These are phyloP conservation scores for Danio tinwini DNA, from an alignment of 2,797 vertebrate genomes.

Conservation along the genomic window DNA sequence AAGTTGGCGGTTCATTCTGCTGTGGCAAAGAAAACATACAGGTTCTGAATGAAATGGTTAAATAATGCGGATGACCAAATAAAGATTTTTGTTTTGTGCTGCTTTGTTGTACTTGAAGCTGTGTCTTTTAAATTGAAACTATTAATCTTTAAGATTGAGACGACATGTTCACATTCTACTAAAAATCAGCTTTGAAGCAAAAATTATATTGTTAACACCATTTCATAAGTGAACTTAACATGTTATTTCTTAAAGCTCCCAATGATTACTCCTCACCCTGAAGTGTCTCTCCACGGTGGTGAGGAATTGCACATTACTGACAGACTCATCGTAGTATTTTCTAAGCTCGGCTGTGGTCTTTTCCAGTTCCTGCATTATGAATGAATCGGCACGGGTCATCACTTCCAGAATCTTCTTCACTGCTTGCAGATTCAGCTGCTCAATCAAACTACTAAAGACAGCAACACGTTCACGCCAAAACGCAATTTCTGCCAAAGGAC, in stretches of 20 bases:
- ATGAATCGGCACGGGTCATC: slow-evolving; percentile 75
- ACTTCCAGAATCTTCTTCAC: slow-evolving; percentile 84
- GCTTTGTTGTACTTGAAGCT: neutral
- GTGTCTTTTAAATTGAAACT: neutral
- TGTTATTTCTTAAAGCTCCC: neutral
- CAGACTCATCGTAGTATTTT: slow-evolving; percentile 82
- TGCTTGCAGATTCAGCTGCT: slow-evolving; percentile 83
- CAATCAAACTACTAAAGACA: slow-evolving; percentile 79
- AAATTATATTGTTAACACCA: neutral
- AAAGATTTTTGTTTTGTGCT: too few species aligned
- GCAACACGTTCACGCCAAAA: slow-evolving; percentile 87
- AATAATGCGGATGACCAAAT: neutral
- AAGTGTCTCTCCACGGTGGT: slow-evolving; percentile 86
- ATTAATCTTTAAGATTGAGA: neutral
- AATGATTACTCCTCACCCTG: slow-evolving; percentile 76
- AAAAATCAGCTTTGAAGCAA: neutral
- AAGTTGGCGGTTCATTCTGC: too few species aligned
- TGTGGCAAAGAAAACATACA: neutral
- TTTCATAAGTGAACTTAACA: neutral
- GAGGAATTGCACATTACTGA: slow-evolving; percentile 86
- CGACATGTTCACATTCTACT: neutral
- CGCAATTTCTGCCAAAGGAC: slow-evolving; percentile 87
- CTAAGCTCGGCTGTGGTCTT: slow-evolving; percentile 77
- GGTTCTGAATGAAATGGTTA: neutral
- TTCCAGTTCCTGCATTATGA: slow-evolving; percentile 76